Evolutionary conservation across 1,140 invertebrate species (phyloP).

Genomic region (Sminthurides bifidus): DNA sequence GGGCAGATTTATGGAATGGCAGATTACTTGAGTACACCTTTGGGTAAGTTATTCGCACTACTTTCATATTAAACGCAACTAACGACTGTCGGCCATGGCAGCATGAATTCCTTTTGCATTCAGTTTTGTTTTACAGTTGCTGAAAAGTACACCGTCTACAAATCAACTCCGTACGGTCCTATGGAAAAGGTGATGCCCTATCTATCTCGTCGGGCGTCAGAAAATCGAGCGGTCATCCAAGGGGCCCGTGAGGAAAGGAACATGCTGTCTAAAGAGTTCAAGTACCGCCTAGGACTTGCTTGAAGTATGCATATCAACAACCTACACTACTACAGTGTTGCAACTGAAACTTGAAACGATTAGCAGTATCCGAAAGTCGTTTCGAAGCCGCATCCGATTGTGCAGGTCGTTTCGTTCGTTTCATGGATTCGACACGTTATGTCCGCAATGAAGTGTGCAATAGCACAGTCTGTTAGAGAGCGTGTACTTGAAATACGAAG

Average conservation of each 20-base stretch:
- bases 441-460: too few species aligned
- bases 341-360: too few species aligned
- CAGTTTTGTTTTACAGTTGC: slow-evolving; percentile 35
- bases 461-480: too few species aligned
- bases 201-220: slow-evolving; percentile 41
- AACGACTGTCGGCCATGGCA: not conserved
- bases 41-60: slow-evolving; percentile 36
- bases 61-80: slow-evolving; percentile 1
- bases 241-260: slow-evolving; percentile 43
- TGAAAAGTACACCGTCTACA: slow-evolving; percentile 44
- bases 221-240: slow-evolving; percentile 42
- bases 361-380: too few species aligned
- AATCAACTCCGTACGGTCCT: slow-evolving; percentile 46
- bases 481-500: too few species aligned
- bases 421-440: too few species aligned
- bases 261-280: slow-evolving; percentile 40
- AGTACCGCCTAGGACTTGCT: slow-evolving; percentile 24
- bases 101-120: not conserved
- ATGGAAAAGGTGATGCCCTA: slow-evolving; percentile 42
- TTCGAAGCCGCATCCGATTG: too few species aligned
- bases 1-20: slow-evolving; percentile 48
- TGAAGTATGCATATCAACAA: too few species aligned
- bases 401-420: too few species aligned
- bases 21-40: slow-evolving; percentile 43
- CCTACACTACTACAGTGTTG: not conserved